These are phyloP conservation scores for Taurulus bubalis DNA, from an alignment of 2,113 vertebrate genomes.

Conservation along the genomic window DNA sequence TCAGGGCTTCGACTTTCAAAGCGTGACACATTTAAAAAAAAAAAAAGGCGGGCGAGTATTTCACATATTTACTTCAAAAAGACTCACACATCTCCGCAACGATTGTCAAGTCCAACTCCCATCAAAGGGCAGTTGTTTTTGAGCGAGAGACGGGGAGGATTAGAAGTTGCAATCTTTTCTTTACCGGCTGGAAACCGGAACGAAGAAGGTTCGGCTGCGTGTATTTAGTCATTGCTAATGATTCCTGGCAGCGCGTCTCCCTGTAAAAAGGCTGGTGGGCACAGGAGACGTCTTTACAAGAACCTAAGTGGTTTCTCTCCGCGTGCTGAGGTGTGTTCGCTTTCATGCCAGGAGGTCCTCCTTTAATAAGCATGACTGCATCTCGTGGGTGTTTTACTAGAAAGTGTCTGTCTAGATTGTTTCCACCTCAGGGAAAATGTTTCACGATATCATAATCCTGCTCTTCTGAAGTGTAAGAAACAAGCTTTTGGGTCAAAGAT, in stretches of 20 bases:
- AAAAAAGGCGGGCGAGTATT: slow-evolving; percentile 25
- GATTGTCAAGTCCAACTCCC: slow-evolving; percentile 26
- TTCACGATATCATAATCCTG: slow-evolving; percentile 18
- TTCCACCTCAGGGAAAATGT: slow-evolving; percentile 22
- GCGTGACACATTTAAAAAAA: slow-evolving; percentile 3
- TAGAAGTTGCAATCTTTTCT: slow-evolving; percentile 34
- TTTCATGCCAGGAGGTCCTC: slow-evolving; percentile 36
- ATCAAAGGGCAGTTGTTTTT: slow-evolving; percentile 38
- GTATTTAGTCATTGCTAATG: slow-evolving; percentile 53
- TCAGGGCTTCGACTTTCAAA: slow-evolving; percentile 15
- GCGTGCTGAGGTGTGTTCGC: slow-evolving; percentile 21
- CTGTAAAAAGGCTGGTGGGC: slow-evolving; percentile 39
- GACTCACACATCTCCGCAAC: slow-evolving; percentile 8
- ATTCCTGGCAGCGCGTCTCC: slow-evolving; percentile 43
- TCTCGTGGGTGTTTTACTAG: slow-evolving; percentile 45
- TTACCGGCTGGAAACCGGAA: slow-evolving; percentile 42
- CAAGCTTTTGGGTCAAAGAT: slow-evolving; percentile 10
- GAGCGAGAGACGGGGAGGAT: slow-evolving; percentile 21
- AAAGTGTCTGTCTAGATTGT: slow-evolving; percentile 14
- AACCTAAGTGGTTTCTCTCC: slow-evolving; percentile 66
- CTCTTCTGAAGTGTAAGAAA: slow-evolving; percentile 19
- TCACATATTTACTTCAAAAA: slow-evolving; percentile 42
- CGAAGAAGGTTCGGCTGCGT: slow-evolving; percentile 18
- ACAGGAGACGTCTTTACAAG: slow-evolving; percentile 55
- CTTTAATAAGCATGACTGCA: slow-evolving; percentile 36